phyloP scores from a whole-genome alignment of 2,888 invertebrate species.

The Nomada goodeniana region DNA sequence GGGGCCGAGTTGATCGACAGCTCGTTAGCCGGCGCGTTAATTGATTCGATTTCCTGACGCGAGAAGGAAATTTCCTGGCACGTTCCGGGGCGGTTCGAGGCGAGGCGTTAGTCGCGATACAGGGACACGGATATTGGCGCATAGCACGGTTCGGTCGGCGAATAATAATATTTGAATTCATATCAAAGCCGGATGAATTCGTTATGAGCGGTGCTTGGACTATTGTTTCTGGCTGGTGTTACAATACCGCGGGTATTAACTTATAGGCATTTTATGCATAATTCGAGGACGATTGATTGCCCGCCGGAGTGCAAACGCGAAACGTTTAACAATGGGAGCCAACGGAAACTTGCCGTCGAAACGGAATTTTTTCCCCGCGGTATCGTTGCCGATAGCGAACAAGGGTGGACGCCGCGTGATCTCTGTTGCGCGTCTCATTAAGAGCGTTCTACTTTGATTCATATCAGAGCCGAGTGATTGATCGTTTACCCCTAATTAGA shows the following conservation, averaged over 20 bases:
- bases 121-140: too few relatives aligned
- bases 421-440: slow-evolving; percentile 61
- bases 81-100: too few relatives aligned
- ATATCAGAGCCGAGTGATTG: slow-evolving; percentile 63
- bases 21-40: slow-evolving; percentile 38
- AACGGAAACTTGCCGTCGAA: not conserved
- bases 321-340: not conserved
- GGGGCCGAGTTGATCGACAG: slow-evolving; percentile 26
- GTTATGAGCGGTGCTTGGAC: too few relatives aligned
- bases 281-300: not conserved
- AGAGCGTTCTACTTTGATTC: slow-evolving; percentile 58
- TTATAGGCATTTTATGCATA: not conserved
- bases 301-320: not conserved
- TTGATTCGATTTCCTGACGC: slow-evolving; percentile 21
- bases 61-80: not conserved
- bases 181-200: too few relatives aligned
- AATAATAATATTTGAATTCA: not conserved
- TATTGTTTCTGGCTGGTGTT: not conserved
- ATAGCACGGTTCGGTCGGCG: too few relatives aligned
- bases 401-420: not conserved
- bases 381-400: too few relatives aligned
- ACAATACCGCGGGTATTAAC: not conserved
- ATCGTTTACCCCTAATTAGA: slow-evolving; percentile 74
- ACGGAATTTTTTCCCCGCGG: too few relatives aligned
- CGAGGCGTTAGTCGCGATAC: too few relatives aligned